Evolutionary conservation across 2,888 invertebrate genomes (phyloP), one percentile per base, ranked within the genome.

Genomic region (Scaptomyza polygonia): DNA sequence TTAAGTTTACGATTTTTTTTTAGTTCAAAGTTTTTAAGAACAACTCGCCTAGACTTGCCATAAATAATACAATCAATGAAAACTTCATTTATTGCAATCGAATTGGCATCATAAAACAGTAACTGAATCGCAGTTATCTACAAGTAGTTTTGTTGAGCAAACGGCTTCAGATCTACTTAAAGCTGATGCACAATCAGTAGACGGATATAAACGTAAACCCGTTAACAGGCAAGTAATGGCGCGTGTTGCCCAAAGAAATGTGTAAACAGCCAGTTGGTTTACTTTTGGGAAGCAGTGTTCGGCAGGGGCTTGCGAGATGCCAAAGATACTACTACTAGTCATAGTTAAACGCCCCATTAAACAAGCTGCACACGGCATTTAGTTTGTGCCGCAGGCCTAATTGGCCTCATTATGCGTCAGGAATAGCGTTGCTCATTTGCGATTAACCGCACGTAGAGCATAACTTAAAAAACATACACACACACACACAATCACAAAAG

Each of bases 281-380:
- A 32, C 32, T 68, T 43, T 44, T 32, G 2, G n/a, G 30, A 8
- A 18, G 21, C 39, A 53, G n/a, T 8, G 36, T 14, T 36, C 30
- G 16, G 9, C 16, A 9, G 40, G n/a, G 40, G n/a, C 18, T 21
- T 18, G 42, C 8, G 25, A n/a, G 36, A 54, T 11, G 25, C 34
- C n/a, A 25, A 43, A 42, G n/a, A n/a, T n/a, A n/a, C n/a, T n/a
- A n/a, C n/a, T n/a, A n/a, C n/a, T 52, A 59, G 45, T 53, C 40
- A 42, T 77, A 77, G 73, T 86, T 80, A 77, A 84, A 44, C 71
- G 82, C 48, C 40, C 87, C 79, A 81, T 81, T 81, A 86, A 75
- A 80, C 63, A 84, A 62, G 61, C 81, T 84, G 84, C 75, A 69
- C 85, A 86, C 81, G 85, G 86, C 79, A 81, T 84, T 86, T 84